Conservation (phyloP, 2,797 vertebrate species). For the Oreortyx pictus region DNA sequence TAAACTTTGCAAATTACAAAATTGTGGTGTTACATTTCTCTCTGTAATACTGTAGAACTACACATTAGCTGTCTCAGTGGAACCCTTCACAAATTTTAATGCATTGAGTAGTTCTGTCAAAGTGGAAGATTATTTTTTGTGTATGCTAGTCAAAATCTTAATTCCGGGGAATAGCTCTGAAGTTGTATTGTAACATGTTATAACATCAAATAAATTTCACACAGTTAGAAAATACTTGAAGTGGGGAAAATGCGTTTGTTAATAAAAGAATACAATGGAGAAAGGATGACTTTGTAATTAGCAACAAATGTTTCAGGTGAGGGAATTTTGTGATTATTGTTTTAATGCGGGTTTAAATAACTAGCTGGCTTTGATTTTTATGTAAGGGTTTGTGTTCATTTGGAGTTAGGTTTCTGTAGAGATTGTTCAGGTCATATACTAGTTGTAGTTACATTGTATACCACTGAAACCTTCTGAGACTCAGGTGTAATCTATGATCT, state of each 20-base stretch:
- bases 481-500: slow-evolving; percentile 5
- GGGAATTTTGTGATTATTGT: background rate
- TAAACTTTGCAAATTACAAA: background rate
- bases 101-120: background rate
- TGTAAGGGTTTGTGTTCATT: background rate
- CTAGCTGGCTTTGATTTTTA: background rate
- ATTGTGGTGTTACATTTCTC: background rate
- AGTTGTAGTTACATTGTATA: background rate
- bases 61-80: background rate
- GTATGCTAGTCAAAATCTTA: background rate
- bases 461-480: slow-evolving; percentile 14
- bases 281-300: background rate
- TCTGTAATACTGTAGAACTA: background rate
- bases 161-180: background rate
- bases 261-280: background rate
- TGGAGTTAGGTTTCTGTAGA: background rate
- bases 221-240: background rate
- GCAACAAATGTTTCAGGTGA: background rate
- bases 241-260: background rate
- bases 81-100: background rate
- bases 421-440: slow-evolving; percentile 21
- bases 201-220: background rate
- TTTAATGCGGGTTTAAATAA: background rate
- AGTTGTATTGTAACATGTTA: background rate
- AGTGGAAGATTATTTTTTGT: background rate